A percentile compares a stretch with the other conserved stretches of the same genome.
phyloP scores from a whole-genome alignment of 2,797 vertebrate species.

The Crocidura indochinensis region DNA sequence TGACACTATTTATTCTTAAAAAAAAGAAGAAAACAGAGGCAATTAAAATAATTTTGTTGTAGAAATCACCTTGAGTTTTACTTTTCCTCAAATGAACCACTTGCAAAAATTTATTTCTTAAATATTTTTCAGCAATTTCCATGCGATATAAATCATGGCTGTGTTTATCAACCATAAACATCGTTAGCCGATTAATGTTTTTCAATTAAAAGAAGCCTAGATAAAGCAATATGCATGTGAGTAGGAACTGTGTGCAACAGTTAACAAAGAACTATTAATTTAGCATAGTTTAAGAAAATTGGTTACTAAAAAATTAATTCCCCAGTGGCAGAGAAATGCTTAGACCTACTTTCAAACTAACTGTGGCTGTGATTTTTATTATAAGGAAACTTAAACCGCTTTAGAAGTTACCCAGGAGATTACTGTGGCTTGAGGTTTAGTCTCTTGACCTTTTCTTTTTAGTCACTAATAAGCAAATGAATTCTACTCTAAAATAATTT shows the following conservation, averaged over 20 bases:
- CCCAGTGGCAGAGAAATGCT: not conserved
- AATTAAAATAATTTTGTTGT: not conserved
- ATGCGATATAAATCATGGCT: not conserved
- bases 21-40: not conserved
- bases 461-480: not conserved
- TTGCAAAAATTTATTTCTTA: constrained; percentile 7
- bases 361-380: constrained; percentile 28
- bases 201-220: constrained; percentile 1
- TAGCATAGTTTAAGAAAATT: constrained; percentile 71
- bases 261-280: constrained; percentile 62
- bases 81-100: not conserved
- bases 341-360: constrained; percentile 59
- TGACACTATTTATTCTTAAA: not conserved
- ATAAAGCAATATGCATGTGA: constrained; percentile 2
- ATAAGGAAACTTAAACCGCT: constrained; percentile 29
- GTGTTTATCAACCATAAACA: not conserved
- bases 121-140: constrained; percentile 30
- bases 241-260: not conserved
- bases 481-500: not conserved
- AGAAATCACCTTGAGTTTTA: not conserved
- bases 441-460: constrained; percentile 9
- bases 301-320: constrained; percentile 72
- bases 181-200: not conserved
- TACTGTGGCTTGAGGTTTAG: not conserved
- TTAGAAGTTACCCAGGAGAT: not conserved